Percentiles rank a stretch among this genome's conserved stretches.
Evolutionary conservation across 1,140 invertebrate species (phyloP).

Genomic region (Radopholus similis): DNA sequence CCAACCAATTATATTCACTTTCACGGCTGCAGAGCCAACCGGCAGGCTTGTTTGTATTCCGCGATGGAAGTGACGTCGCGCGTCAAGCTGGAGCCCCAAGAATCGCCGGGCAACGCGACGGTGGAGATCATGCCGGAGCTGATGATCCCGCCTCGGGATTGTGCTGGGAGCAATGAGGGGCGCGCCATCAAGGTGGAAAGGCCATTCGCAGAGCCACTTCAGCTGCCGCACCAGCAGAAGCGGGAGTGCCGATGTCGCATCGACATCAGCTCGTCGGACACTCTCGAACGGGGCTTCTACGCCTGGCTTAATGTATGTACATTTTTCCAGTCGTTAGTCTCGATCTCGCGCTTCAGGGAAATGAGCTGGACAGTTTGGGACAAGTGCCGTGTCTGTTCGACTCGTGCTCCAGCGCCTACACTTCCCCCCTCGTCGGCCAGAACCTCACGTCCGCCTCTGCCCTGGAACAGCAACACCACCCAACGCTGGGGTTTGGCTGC

Average conservation of each 20-base stretch:
- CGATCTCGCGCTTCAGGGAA: neutral
- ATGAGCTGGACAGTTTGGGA: neutral
- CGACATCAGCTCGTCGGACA: slow-evolving; percentile 49
- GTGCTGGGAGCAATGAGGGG: neutral
- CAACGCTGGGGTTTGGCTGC: too few relatives aligned
- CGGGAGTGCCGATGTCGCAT: slow-evolving; percentile 46
- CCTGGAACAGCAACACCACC: too few relatives aligned
- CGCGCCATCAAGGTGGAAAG: neutral
- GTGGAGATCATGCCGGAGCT: neutral
- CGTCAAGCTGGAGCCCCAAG: neutral
- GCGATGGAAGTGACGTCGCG: neutral
- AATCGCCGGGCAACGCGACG: neutral
- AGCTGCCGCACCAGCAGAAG: neutral
- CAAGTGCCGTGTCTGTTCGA: neutral
- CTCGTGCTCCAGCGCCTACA: neutral
- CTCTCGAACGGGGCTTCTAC: slow-evolving; percentile 55
- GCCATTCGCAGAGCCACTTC: neutral
- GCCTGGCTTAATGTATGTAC: slow-evolving; percentile 53
- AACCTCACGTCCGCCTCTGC: neutral
- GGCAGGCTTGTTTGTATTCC: too few relatives aligned
- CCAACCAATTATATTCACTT: slow-evolving; percentile 3
- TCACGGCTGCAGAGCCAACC: neutral
- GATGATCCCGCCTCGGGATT: neutral
- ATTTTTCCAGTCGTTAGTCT: neutral
- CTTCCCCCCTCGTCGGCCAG: neutral